Evolutionary conservation across 2,888 invertebrate genomes (phyloP).

Genomic region (Folsomia candida): DNA sequence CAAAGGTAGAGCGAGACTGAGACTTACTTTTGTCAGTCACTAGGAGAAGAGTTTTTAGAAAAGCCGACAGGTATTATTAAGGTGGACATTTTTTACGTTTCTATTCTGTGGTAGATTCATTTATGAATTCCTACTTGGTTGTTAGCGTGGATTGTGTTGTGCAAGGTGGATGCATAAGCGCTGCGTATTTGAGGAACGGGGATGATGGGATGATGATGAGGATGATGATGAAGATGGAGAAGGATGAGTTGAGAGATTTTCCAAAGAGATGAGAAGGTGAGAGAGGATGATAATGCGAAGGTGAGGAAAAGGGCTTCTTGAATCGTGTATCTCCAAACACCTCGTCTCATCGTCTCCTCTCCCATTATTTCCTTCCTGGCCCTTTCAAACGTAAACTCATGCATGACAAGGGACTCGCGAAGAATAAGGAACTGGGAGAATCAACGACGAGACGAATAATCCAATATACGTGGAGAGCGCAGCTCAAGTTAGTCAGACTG

Average conservation of each 20-base stretch:
- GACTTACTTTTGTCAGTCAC: constrained; percentile 20
- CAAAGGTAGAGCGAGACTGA: constrained; percentile 16
- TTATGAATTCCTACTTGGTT: constrained; percentile 31
- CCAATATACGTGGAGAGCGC: background rate
- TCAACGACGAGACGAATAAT: constrained; percentile 2
- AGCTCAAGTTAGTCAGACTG: constrained; percentile 14
- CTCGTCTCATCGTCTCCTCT: constrained; percentile 26
- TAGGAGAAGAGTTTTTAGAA: constrained; percentile 20
- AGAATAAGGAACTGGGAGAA: background rate
- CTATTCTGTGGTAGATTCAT: constrained; percentile 28
- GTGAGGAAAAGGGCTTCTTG: constrained; percentile 43
- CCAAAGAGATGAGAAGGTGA: constrained; percentile 24
- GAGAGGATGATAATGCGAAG: constrained; percentile 23
- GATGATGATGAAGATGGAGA: constrained; percentile 18
- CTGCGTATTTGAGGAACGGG: background rate
- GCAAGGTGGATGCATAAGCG: constrained; percentile 1
- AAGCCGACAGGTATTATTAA: constrained; percentile 40
- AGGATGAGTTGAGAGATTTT: constrained; percentile 26
- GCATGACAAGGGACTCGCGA: constrained; percentile 33
- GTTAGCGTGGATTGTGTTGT: constrained; percentile 2
- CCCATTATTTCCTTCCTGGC: constrained; percentile 35
- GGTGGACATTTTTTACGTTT: constrained; percentile 39
- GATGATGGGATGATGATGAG: constrained; percentile 16
- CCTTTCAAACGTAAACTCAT: constrained; percentile 46
- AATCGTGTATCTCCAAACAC: constrained; percentile 14